Evolutionary conservation across 2,888 invertebrate species (phyloP), one percentile per base, ranked within the genome.

Genomic region (Dexiosoma caninum): DNA sequence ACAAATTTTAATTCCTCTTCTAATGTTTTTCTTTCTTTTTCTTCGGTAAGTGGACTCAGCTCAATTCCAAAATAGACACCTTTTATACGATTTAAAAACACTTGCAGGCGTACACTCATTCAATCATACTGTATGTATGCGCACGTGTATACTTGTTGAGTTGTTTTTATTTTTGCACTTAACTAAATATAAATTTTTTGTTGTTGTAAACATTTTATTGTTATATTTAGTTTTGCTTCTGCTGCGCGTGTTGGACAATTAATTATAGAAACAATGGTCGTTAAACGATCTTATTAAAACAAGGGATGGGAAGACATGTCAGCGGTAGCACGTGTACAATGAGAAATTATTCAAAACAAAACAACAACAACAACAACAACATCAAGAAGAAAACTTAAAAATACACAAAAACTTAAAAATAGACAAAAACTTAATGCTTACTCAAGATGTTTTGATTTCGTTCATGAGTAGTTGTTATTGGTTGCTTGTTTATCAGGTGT

Each of bases 271-370:
- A 62, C 60, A 69, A 62, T 55, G 69, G 49, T 57, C 70, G 69
- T 53, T 77, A 35, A 19, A 76, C 27, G 32, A 40, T 55, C 46
- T n/a, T 62, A 9, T n/a, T 2, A 6, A 10, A 12, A 2, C 14
- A 16, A n/a, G 32, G 46, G 37, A 32, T n/a, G 67, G 49, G 44
- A 57, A 42, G 55, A 49, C 27, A 4, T 49, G 32, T 9, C 51
- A 71, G 70, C 40, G 64, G 57, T 55, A 64, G 64, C 77, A 66
- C 70, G 70, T 71, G 64, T 78, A 44, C 23, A 51, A 64, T 55
- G n/a, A 77, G 57, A 55, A 35, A n/a, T 49, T 51, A 32, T 49
- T 35, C 55, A 53, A 44, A 42, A 46, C 23, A 7, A 27, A 3
- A 27, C 27, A 27, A 3, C 3, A 27, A 27, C 6, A 66, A 55